phyloP scores from a whole-genome alignment of 2,113 vertebrate genomes.

The Misgurnus mizolepis region DNA sequence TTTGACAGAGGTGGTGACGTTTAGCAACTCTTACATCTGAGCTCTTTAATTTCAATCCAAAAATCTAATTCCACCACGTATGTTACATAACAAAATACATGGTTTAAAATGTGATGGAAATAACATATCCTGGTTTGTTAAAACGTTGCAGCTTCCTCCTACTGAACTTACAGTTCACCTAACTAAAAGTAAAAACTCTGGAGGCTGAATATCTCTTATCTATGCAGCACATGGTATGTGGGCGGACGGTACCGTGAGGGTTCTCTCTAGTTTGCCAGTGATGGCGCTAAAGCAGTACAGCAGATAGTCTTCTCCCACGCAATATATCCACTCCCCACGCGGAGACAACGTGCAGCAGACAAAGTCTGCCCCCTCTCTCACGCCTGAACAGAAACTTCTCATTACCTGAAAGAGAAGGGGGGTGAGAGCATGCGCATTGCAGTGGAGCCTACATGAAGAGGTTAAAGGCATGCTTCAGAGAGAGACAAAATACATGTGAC shows the following conservation, averaged over 20 bases:
- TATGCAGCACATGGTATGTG: neutral
- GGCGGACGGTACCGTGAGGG: conserved; percentile 83
- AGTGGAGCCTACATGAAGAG: neutral
- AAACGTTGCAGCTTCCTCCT: neutral
- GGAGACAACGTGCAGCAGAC: conserved; percentile 96
- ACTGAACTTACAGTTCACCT: neutral
- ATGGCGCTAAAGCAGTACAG: conserved; percentile 98
- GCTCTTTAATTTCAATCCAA: no score
- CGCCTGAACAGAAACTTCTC: conserved; percentile 97
- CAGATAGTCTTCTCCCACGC: conserved; percentile 97
- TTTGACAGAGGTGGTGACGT: no score
- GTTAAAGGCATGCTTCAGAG: conserved; percentile 10
- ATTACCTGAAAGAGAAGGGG: conserved; percentile 80
- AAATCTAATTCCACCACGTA: no score
- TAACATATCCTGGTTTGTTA: no score
- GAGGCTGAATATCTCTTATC: no score
- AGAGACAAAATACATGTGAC: conserved; percentile 16
- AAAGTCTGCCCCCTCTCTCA: conserved; percentile 97
- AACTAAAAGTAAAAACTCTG: neutral
- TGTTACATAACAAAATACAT: no score
- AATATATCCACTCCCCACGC: conserved; percentile 98
- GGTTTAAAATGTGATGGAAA: no score
- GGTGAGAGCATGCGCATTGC: neutral
- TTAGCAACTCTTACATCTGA: no score
- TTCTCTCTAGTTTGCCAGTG: conserved; percentile 97